phyloP scores from a whole-genome alignment of 2,888 invertebrate species.

The Philhelius pedissequus region DNA sequence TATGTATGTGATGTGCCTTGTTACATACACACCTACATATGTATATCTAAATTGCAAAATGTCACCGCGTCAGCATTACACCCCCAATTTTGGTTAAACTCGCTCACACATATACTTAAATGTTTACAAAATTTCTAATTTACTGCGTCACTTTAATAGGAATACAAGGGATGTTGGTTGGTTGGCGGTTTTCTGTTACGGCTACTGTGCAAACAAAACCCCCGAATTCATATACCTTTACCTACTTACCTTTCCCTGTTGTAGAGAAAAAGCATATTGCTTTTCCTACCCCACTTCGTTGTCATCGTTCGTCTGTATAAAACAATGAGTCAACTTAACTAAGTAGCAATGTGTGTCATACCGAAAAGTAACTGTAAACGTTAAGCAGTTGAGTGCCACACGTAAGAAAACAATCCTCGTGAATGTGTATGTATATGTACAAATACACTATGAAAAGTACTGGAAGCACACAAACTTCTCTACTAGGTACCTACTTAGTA shows the following conservation, averaged over 20 bases:
- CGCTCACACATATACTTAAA: slow-evolving; percentile 59
- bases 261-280: neutral
- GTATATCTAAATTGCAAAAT: slow-evolving; percentile 61
- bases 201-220: slow-evolving; percentile 54
- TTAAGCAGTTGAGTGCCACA: slow-evolving; percentile 51
- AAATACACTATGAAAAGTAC: neutral
- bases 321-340: slow-evolving; percentile 63
- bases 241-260: too few relatives aligned
- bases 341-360: slow-evolving; percentile 62
- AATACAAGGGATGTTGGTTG: slow-evolving; percentile 43
- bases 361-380: slow-evolving; percentile 57
- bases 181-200: slow-evolving; percentile 60
- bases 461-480: neutral
- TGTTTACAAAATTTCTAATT: slow-evolving; percentile 69
- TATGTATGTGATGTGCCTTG: neutral
- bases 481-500: slow-evolving; percentile 2
- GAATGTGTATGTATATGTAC: neutral
- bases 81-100: slow-evolving; percentile 65
- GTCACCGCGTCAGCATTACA: slow-evolving; percentile 65
- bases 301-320: slow-evolving; percentile 15
- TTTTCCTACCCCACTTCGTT: neutral
- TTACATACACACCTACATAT: too few relatives aligned
- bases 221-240: neutral
- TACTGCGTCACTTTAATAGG: slow-evolving; percentile 65
- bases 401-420: slow-evolving; percentile 39